Conservation (phyloP, 2,888 invertebrate genomes). For the Scotopteryx bipunctaria region DNA sequence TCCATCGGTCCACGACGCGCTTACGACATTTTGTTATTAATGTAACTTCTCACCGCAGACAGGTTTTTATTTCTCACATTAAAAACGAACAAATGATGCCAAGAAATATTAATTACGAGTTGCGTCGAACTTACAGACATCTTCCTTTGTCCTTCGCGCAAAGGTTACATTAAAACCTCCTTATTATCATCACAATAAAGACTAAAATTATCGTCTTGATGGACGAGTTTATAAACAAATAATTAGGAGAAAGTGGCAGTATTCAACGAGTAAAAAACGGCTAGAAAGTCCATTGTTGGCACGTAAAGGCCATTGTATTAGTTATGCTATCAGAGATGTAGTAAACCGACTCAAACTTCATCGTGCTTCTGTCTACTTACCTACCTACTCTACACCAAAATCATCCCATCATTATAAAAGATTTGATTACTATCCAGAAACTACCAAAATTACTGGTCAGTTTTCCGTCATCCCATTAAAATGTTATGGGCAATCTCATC, state of each 20-base stretch:
- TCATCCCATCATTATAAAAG: background rate
- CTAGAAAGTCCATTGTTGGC: slow-evolving; percentile 46
- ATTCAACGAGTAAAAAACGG: slow-evolving; percentile 54
- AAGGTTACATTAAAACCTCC: slow-evolving; percentile 26
- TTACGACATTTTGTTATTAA: slow-evolving; percentile 23
- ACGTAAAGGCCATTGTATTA: slow-evolving; percentile 74
- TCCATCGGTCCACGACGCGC: background rate
- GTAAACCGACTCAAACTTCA: too few species aligned
- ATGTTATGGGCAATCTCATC: slow-evolving; percentile 22
- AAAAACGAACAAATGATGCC: slow-evolving; percentile 30
- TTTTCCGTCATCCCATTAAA: slow-evolving; percentile 4
- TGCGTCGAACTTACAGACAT: slow-evolving; percentile 21
- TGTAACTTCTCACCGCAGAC: slow-evolving; percentile 22
- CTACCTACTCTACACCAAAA: background rate
- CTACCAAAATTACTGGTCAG: slow-evolving; percentile 10
- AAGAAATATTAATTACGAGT: slow-evolving; percentile 31
- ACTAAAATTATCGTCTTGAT: slow-evolving; percentile 21
- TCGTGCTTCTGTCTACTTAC: background rate
- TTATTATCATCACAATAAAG: slow-evolving; percentile 17
- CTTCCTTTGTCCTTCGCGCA: slow-evolving; percentile 32
- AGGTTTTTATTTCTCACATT: slow-evolving; percentile 33
- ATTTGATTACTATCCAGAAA: slow-evolving; percentile 1
- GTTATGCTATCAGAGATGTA: too few species aligned
- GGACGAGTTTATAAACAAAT: slow-evolving; percentile 34
- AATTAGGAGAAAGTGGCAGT: slow-evolving; percentile 71